Evolutionary conservation across 2,888 invertebrate species (phyloP).

Genomic region (Polydesmus complanatus): DNA sequence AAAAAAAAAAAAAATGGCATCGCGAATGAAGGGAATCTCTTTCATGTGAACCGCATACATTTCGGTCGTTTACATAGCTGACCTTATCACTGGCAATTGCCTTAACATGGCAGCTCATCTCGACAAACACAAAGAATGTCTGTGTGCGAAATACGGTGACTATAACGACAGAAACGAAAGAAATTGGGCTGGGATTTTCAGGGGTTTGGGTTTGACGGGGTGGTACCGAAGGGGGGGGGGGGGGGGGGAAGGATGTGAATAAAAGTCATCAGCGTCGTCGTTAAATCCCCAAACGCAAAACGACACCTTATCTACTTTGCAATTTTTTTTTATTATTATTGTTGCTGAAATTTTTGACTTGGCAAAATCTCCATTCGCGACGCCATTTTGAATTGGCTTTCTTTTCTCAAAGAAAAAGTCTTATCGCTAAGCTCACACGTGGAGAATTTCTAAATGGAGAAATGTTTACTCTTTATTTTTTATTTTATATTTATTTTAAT

Average conservation of each 20-base stretch:
- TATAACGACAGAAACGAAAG: background rate
- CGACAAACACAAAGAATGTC: background rate
- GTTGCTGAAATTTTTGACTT: constrained; percentile 1
- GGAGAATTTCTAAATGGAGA: background rate
- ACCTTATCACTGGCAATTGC: background rate
- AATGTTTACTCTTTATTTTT: too few relatives aligned
- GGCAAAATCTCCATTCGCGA: background rate
- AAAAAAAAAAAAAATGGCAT: too few relatives aligned
- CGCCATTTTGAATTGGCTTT: background rate
- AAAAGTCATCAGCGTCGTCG: background rate
- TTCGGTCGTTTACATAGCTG: background rate
- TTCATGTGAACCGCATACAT: too few relatives aligned
- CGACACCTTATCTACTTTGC: background rate
- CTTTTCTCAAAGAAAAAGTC: background rate
- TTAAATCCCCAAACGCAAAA: background rate
- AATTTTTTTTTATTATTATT: background rate
- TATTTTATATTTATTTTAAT: too few relatives aligned
- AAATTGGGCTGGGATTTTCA: too few relatives aligned
- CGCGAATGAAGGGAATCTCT: too few relatives aligned
- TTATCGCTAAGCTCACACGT: background rate
- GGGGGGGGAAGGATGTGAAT: background rate
- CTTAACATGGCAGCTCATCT: background rate
- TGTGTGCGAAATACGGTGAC: background rate
- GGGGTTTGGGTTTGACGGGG: too few relatives aligned
- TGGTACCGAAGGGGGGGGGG: background rate